These are phyloP conservation scores for Stratiomys singularior DNA, from an alignment of 2,888 invertebrate species.

Conservation along the genomic window DNA sequence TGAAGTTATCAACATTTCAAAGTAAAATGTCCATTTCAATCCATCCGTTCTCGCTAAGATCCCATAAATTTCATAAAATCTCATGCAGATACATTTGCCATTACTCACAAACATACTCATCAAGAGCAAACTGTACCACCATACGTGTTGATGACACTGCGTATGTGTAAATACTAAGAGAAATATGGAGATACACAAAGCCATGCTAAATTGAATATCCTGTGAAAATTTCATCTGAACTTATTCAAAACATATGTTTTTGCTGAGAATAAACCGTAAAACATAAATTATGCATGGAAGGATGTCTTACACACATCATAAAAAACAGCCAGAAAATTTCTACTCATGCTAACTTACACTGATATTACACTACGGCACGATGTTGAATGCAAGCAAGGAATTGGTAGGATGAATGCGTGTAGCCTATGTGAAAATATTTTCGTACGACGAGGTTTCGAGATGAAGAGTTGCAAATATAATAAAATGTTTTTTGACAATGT, in stretches of 20 bases:
- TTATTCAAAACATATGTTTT: slow-evolving; percentile 40
- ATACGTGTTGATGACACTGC: no score
- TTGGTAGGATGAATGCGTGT: no score
- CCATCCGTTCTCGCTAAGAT: neutral
- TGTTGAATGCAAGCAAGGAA: no score
- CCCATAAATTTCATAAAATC: neutral
- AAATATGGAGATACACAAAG: no score
- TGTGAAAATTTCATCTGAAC: slow-evolving; percentile 26
- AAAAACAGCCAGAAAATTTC: slow-evolving; percentile 1
- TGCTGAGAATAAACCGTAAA: slow-evolving; percentile 16
- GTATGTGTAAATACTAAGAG: no score
- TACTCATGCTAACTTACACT: no score
- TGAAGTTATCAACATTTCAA: slow-evolving; percentile 18
- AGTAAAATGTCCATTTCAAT: slow-evolving; percentile 1
- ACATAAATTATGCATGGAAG: slow-evolving; percentile 38
- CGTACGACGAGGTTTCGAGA: no score
- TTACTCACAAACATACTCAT: neutral
- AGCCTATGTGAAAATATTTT: no score
- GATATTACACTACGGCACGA: no score
- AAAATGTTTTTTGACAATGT: no score
- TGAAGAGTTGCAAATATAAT: no score
- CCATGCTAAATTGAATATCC: slow-evolving; percentile 24
- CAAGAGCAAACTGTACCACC: no score
- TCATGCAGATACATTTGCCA: neutral
- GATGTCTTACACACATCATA: slow-evolving; percentile 38